Evolutionary conservation across 2,797 vertebrate genomes (phyloP).

Genomic region (Acestrorhynchus altus): DNA sequence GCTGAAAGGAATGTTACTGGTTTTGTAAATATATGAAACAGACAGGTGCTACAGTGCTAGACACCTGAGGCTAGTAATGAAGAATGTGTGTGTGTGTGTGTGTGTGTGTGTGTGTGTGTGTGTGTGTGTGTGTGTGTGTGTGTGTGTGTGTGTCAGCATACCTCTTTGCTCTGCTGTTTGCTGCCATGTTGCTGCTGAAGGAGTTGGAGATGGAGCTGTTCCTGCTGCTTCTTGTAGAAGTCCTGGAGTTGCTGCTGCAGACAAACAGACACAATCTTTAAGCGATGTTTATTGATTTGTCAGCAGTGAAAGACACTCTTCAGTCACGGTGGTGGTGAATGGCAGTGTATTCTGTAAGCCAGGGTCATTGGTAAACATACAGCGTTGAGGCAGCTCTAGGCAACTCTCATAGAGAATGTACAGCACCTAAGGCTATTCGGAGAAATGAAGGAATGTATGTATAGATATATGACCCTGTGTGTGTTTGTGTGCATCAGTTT

Average conservation of each 20-base stretch:
- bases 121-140: too few relatives aligned
- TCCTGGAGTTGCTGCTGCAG: constrained; percentile 99
- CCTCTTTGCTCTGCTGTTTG: constrained; percentile 99
- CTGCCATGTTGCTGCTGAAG: constrained; percentile 98
- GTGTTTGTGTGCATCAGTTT: constrained; percentile 97
- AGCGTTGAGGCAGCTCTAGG: constrained; percentile 6
- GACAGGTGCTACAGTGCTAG: not conserved
- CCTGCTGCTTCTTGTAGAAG: constrained; percentile 99
- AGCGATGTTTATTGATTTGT: not conserved
- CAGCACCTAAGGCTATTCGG: not conserved
- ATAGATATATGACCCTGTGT: constrained; percentile 9
- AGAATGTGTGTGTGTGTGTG: constrained; percentile 22
- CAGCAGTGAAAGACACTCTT: not conserved
- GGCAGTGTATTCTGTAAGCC: not conserved
- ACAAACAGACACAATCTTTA: constrained; percentile 43
- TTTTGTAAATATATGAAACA: not conserved
- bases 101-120: too few relatives aligned
- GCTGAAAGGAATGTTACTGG: not conserved
- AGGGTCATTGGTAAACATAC: constrained; percentile 7
- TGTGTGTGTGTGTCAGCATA: constrained; percentile 72
- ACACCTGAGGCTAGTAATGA: not conserved
- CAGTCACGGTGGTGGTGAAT: not conserved
- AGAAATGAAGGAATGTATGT: not conserved
- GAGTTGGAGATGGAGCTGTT: constrained; percentile 99
- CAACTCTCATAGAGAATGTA: constrained; percentile 4